These are phyloP conservation scores for Burhinus bistriatus DNA, from an alignment of 2,113 vertebrate species.

Conservation along the genomic window DNA sequence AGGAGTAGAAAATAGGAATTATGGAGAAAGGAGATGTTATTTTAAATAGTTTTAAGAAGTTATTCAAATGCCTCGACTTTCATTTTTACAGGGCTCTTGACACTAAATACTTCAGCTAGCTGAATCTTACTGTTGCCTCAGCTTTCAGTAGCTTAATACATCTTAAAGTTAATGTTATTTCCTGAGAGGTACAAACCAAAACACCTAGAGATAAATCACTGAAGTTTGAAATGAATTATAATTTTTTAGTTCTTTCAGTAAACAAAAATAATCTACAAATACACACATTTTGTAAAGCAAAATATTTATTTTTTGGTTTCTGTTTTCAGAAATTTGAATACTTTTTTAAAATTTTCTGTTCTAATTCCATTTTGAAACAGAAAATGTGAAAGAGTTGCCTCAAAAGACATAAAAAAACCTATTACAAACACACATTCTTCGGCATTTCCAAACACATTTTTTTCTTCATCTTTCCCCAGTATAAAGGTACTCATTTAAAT, in stretches of 20 bases:
- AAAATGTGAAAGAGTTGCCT: background rate
- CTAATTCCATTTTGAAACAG: background rate
- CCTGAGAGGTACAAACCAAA: background rate
- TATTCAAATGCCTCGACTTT: background rate
- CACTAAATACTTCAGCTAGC: background rate
- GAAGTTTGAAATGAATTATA: background rate
- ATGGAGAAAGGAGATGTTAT: background rate
- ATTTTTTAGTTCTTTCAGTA: background rate
- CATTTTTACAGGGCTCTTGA: background rate
- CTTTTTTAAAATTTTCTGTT: background rate
- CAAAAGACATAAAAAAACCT: background rate
- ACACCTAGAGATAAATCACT: background rate
- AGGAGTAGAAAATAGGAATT: background rate
- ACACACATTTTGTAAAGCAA: background rate
- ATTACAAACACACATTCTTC: background rate
- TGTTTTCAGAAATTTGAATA: background rate
- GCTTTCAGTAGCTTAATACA: background rate
- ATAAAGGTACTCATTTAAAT: background rate
- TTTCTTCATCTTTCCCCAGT: background rate
- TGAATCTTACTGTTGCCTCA: background rate
- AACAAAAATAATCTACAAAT: background rate
- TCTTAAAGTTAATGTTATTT: background rate
- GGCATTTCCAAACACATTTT: background rate
- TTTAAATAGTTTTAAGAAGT: background rate
- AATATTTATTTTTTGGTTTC: background rate